Percentiles rank a stretch among this genome's conserved stretches.
These are phyloP conservation scores for Miltochrista miniata DNA, from an alignment of 2,888 invertebrate genomes.

Conservation along the genomic window DNA sequence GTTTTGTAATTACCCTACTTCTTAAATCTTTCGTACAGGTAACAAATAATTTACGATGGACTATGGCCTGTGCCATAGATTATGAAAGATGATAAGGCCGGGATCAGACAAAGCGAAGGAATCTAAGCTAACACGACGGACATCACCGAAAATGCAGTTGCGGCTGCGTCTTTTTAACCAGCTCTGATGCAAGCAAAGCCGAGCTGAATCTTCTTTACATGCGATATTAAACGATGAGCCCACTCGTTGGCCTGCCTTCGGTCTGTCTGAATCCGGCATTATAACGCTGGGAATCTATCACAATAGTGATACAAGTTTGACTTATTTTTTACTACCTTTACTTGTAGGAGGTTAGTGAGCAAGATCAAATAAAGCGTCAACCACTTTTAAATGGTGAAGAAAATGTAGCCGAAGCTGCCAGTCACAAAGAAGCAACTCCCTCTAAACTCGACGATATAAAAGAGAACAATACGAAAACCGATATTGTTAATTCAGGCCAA, in stretches of 20 bases:
- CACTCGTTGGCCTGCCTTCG: too few species aligned
- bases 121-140: too few species aligned
- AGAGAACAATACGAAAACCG: constrained; percentile 70
- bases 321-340: constrained; percentile 42
- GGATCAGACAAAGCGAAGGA: too few species aligned
- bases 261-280: too few species aligned
- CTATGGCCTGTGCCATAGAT: too few species aligned
- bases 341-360: constrained; percentile 70
- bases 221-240: too few species aligned
- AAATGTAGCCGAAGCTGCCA: constrained; percentile 67
- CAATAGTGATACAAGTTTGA: constrained; percentile 24
- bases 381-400: constrained; percentile 74
- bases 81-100: too few species aligned
- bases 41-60: too few species aligned
- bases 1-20: constrained; percentile 43
- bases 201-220: too few species aligned
- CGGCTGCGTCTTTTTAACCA: too few species aligned
- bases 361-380: constrained; percentile 63
- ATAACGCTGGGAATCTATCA: constrained; percentile 10
- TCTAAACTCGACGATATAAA: constrained; percentile 69
- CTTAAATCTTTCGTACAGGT: constrained; percentile 23
- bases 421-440: constrained; percentile 67
- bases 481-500: constrained; percentile 62
- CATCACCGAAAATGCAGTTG: too few species aligned
- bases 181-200: too few species aligned